phyloP scores from a whole-genome alignment of 2,113 vertebrate genomes.

The Anguilla japonica region DNA sequence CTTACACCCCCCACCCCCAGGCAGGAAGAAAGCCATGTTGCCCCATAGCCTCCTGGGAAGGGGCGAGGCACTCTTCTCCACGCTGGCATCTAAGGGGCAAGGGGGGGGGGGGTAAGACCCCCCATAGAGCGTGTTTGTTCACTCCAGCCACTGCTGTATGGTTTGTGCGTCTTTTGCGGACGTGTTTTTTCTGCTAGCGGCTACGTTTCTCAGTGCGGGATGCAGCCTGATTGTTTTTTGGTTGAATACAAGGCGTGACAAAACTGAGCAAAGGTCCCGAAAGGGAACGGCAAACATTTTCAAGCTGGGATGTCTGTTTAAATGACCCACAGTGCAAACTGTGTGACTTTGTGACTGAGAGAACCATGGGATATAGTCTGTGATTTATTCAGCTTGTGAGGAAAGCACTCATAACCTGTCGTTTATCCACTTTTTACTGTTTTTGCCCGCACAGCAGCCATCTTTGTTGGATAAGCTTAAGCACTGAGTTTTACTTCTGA shows the following conservation, averaged over 20 bases:
- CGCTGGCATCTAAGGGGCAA: slow-evolving; percentile 40
- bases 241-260: not conserved
- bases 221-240: not conserved
- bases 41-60: slow-evolving; percentile 45
- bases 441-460: not conserved
- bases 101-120: slow-evolving; percentile 36
- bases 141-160: slow-evolving; percentile 25
- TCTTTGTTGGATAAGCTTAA: not conserved
- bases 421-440: not conserved
- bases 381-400: not conserved
- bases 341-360: not conserved
- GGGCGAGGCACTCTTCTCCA: slow-evolving; percentile 23
- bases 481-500: not conserved
- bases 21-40: slow-evolving; percentile 62
- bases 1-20: slow-evolving; percentile 32
- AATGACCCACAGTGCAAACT: not conserved
- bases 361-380: not conserved
- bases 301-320: not conserved
- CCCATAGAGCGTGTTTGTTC: slow-evolving; percentile 50
- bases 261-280: not conserved
- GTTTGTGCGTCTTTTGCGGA: slow-evolving; percentile 10
- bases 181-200: not conserved
- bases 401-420: not conserved
- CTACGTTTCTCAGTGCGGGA: not conserved
- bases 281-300: not conserved